Evolutionary conservation across 2,113 vertebrate genomes (phyloP).

Genomic region (Chiloscyllium plagiosum): DNA sequence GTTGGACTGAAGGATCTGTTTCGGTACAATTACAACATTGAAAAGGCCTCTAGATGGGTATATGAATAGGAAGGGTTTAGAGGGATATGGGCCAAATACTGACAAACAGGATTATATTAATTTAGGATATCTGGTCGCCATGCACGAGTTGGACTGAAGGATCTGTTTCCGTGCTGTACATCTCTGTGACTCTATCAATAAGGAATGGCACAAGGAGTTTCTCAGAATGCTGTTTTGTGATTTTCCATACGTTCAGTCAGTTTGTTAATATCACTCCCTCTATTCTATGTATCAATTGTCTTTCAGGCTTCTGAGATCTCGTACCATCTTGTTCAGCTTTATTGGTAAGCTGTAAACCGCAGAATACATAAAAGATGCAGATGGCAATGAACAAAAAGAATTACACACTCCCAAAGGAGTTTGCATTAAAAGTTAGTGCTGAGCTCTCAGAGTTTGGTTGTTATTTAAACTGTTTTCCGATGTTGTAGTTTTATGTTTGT

Average conservation of each 20-base stretch:
- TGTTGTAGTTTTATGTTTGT: not conserved
- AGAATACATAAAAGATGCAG: not conserved
- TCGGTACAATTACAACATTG: too few relatives aligned
- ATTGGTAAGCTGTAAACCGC: not conserved
- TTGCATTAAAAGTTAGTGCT: not conserved
- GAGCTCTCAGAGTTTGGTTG: not conserved
- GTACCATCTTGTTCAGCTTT: not conserved
- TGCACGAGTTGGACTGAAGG: too few relatives aligned
- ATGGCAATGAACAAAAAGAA: not conserved
- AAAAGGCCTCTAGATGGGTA: too few relatives aligned
- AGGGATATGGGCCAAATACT: too few relatives aligned
- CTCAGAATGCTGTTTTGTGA: not conserved
- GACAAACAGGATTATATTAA: too few relatives aligned
- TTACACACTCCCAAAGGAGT: not conserved
- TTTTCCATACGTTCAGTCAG: not conserved
- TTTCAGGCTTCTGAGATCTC: not conserved
- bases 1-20: too few relatives aligned
- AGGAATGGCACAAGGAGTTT: not conserved
- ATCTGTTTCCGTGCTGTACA: too few relatives aligned
- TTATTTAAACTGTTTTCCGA: not conserved
- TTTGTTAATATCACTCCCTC: not conserved
- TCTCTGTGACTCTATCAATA: too few relatives aligned
- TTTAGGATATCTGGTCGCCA: too few relatives aligned
- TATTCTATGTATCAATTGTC: not conserved
- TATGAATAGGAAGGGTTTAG: too few relatives aligned